Percentiles rank a stretch among this genome's conserved stretches.
These are phyloP conservation scores for Aldabrachelys gigantea DNA, from an alignment of 2,113 vertebrate genomes.

Conservation along the genomic window DNA sequence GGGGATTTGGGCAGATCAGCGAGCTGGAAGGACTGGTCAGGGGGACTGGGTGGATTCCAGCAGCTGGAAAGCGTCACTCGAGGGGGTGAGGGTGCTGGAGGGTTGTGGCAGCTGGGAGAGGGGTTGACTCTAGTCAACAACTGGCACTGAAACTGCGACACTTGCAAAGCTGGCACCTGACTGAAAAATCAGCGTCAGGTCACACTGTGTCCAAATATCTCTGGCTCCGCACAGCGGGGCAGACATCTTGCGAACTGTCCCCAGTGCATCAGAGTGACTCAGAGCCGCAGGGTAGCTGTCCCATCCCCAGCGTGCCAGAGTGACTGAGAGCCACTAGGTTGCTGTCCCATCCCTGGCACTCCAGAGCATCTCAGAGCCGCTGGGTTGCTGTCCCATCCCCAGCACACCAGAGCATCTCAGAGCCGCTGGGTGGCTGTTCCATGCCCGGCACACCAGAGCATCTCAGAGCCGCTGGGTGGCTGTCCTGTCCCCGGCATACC, in stretches of 20 bases:
- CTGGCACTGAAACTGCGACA: too few relatives aligned
- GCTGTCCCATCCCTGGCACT: too few relatives aligned
- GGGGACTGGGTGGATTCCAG: background rate
- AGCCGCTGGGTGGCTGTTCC: too few relatives aligned
- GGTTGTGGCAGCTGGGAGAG: background rate
- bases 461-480: too few relatives aligned
- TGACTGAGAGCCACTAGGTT: too few relatives aligned
- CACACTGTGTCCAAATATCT: background rate
- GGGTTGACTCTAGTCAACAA: background rate
- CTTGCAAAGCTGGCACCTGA: background rate
- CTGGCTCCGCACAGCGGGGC: background rate
- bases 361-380: too few relatives aligned
- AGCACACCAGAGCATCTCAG: too few relatives aligned
- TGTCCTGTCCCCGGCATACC: too few relatives aligned
- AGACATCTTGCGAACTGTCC: background rate
- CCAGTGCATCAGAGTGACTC: background rate
- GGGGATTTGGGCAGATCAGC: background rate
- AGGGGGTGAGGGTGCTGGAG: background rate
- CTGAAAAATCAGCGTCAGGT: background rate
- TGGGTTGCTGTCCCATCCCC: too few relatives aligned
- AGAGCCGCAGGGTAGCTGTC: background rate
- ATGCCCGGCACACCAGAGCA: rapidly evolving
- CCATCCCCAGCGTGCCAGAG: too few relatives aligned
- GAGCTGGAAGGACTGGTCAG: background rate
- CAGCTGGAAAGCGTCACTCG: too few relatives aligned